Conservation (phyloP, 2,113 vertebrate species). For the Heloderma charlesbogerti region DNA sequence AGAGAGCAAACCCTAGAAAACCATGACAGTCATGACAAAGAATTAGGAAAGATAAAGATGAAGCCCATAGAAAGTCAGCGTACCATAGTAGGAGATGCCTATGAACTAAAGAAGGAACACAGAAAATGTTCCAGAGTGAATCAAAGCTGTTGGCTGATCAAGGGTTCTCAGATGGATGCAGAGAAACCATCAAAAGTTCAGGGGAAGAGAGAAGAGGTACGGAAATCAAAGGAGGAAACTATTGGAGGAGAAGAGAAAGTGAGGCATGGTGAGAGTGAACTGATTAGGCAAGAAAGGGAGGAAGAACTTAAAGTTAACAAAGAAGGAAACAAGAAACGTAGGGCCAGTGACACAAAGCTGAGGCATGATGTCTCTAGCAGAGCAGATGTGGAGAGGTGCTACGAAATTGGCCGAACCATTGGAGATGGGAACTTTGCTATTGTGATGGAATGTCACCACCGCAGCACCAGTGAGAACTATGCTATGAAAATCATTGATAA, state of each 20-base stretch:
- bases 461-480: slow-evolving; percentile 76
- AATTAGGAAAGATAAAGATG: slow-evolving; percentile 64
- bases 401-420: slow-evolving; percentile 88
- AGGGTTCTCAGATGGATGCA: slow-evolving; percentile 52
- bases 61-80: slow-evolving; percentile 57
- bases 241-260: slow-evolving; percentile 50
- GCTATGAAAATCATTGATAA: slow-evolving; percentile 95
- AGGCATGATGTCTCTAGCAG: slow-evolving; percentile 63
- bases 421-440: slow-evolving; percentile 97
- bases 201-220: slow-evolving; percentile 58
- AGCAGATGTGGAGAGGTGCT: slow-evolving; percentile 83
- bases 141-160: slow-evolving; percentile 66
- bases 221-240: slow-evolving; percentile 57
- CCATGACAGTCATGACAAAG: slow-evolving; percentile 59
- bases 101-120: slow-evolving; percentile 62
- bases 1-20: slow-evolving; percentile 61
- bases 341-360: slow-evolving; percentile 21
- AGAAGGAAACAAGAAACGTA: slow-evolving; percentile 65
- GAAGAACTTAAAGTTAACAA: slow-evolving; percentile 60
- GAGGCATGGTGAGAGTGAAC: slow-evolving; percentile 14
- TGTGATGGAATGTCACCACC: slow-evolving; percentile 87
- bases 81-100: slow-evolving; percentile 39
- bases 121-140: slow-evolving; percentile 46
- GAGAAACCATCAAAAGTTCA: slow-evolving; percentile 50
- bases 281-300: slow-evolving; percentile 46